These are phyloP conservation scores for Tetrax tetrax DNA, from an alignment of 2,113 vertebrate species.

Conservation along the genomic window DNA sequence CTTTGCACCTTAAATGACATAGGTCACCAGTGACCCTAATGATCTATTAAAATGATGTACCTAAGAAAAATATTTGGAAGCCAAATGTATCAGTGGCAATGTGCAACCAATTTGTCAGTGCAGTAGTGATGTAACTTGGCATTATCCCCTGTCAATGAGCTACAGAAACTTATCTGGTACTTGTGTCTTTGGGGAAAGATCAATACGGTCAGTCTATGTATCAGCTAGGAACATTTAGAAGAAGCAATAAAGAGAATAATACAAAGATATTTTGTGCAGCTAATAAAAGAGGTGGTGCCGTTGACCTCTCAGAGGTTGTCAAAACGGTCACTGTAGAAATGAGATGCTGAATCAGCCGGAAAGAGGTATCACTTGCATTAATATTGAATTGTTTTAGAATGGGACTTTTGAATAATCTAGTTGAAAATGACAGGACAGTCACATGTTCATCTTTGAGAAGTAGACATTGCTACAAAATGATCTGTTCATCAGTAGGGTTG, in stretches of 20 bases:
- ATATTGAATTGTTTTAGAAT: background rate
- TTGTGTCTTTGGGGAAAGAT: constrained; percentile 40
- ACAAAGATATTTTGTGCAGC: background rate
- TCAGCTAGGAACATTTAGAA: constrained; percentile 16
- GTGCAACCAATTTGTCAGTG: constrained; percentile 35
- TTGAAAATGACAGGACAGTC: background rate
- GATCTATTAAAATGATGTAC: constrained; percentile 46
- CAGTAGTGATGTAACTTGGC: constrained; percentile 45
- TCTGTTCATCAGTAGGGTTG: background rate
- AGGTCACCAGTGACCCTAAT: background rate
- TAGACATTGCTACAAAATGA: background rate
- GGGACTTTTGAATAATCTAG: background rate
- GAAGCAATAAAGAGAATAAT: constrained; percentile 5
- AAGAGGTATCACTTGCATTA: background rate
- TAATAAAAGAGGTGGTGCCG: constrained; percentile 19
- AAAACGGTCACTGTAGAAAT: constrained; percentile 12
- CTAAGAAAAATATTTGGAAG: constrained; percentile 52
- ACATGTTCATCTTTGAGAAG: background rate
- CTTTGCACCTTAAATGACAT: constrained; percentile 35
- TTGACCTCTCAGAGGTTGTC: background rate
- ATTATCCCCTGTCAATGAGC: constrained; percentile 35
- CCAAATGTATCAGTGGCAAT: constrained; percentile 15
- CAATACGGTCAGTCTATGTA: background rate
- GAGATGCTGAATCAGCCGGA: constrained; percentile 42
- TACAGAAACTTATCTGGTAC: constrained; percentile 15